Conservation (phyloP, 2,113 vertebrate genomes). For the Anarhynchus alexandrinus region DNA sequence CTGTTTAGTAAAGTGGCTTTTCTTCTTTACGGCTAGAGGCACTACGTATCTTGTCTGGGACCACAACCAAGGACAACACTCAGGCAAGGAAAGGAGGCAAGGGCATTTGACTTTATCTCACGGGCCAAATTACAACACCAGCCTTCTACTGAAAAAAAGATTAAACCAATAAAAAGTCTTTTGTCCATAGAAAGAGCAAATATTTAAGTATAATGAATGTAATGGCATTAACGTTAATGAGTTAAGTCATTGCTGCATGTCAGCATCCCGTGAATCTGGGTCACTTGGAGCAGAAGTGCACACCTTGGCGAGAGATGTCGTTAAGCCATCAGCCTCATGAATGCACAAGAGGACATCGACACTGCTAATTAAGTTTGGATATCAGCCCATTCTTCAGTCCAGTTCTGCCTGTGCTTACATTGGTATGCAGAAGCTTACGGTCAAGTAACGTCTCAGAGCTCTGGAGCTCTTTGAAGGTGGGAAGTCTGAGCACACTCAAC, state of each 20-base stretch:
- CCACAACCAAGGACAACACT: background rate
- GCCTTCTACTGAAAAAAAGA: background rate
- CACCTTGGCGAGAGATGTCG: accelerated
- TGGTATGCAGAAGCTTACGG: background rate
- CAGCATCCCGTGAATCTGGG: background rate
- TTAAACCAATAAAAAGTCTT: background rate
- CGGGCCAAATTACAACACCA: background rate
- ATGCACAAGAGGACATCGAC: background rate
- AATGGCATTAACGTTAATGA: background rate
- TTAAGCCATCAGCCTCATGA: background rate
- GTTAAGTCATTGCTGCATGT: background rate
- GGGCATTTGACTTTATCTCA: background rate
- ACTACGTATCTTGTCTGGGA: background rate
- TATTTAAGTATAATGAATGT: background rate
- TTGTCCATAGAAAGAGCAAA: background rate
- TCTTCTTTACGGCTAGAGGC: background rate
- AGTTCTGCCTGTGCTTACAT: background rate
- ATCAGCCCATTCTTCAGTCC: background rate
- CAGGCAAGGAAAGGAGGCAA: background rate
- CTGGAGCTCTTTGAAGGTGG: background rate
- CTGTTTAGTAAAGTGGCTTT: background rate
- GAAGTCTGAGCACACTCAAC: background rate
- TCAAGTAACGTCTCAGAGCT: background rate
- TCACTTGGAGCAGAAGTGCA: background rate
- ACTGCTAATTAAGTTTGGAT: background rate